Evolutionary conservation across 2,888 invertebrate genomes (phyloP).

Genomic region (Hirtodrosophila histrioides): DNA sequence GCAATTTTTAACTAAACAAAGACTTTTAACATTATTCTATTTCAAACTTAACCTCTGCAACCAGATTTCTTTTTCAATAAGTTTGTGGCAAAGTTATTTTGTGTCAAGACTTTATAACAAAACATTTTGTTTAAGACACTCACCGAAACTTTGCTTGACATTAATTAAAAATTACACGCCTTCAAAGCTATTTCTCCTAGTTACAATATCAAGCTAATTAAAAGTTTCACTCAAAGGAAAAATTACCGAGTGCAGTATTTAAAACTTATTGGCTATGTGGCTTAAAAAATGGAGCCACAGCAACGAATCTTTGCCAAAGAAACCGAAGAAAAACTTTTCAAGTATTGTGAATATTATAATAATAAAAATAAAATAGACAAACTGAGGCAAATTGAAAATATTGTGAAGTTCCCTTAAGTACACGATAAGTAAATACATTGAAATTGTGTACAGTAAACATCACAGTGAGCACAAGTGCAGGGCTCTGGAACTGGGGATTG

Average conservation of each 20-base stretch:
- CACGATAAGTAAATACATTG: slow-evolving; percentile 51
- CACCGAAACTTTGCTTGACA: slow-evolving; percentile 52
- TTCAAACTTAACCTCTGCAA: slow-evolving; percentile 31
- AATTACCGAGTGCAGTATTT: slow-evolving; percentile 51
- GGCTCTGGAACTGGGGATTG: slow-evolving; percentile 5
- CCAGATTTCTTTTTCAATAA: slow-evolving; percentile 43
- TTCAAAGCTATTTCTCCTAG: slow-evolving; percentile 38
- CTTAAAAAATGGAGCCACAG: slow-evolving; percentile 32
- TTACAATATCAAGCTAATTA: slow-evolving; percentile 72
- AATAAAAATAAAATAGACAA: slow-evolving; percentile 21
- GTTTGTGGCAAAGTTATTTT: slow-evolving; percentile 29
- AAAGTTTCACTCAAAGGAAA: slow-evolving; percentile 67
- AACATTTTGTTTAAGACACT: slow-evolving; percentile 45
- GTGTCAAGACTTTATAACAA: slow-evolving; percentile 46
- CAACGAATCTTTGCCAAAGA: slow-evolving; percentile 1
- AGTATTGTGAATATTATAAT: slow-evolving; percentile 29
- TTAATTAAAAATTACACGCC: slow-evolving; percentile 61
- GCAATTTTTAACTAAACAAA: background rate
- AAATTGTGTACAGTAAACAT: slow-evolving; percentile 48
- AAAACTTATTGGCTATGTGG: slow-evolving; percentile 60
- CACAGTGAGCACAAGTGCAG: slow-evolving; percentile 38
- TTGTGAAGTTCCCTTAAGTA: slow-evolving; percentile 52
- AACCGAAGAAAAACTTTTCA: slow-evolving; percentile 28
- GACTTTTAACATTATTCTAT: slow-evolving; percentile 1
- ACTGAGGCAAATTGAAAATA: slow-evolving; percentile 45